Evolutionary conservation across 2,113 vertebrate genomes (phyloP).

Genomic region (Rattus rattus): DNA sequence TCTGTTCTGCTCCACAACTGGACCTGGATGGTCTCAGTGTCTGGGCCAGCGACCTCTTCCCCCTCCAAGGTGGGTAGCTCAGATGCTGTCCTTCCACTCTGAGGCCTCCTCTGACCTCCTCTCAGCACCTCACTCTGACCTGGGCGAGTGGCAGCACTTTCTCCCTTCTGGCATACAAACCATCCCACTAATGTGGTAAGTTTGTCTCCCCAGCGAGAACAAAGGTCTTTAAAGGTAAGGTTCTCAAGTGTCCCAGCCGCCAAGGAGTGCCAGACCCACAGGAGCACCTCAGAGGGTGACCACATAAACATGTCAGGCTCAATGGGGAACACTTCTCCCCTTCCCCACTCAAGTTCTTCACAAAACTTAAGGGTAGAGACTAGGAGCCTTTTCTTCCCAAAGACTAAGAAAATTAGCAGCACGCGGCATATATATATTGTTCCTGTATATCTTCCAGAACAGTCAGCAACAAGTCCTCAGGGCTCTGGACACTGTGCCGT

Average conservation of each 20-base stretch:
- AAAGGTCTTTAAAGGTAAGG: not conserved
- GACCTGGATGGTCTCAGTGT: not conserved
- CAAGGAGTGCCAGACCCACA: not conserved
- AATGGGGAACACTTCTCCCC: not conserved
- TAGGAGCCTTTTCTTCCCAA: not conserved
- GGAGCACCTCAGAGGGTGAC: not conserved
- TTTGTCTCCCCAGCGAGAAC: not conserved
- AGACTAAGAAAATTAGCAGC: not conserved
- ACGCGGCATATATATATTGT: not conserved
- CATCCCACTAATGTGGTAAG: not conserved
- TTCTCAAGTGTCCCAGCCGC: not conserved
- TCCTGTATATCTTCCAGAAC: not conserved
- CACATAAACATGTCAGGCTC: not conserved
- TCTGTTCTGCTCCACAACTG: not conserved
- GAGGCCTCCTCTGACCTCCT: not conserved
- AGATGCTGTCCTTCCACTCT: not conserved
- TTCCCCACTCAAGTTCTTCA: not conserved
- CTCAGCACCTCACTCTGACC: not conserved
- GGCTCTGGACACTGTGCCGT: not conserved
- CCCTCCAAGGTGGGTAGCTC: not conserved
- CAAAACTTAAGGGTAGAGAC: not conserved
- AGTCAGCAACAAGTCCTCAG: not conserved
- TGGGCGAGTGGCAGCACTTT: not conserved
- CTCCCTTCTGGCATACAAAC: not conserved
- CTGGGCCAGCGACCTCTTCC: not conserved